A percentile compares a stretch with the other conserved stretches of the same genome.
Evolutionary conservation across 2,113 vertebrate species (phyloP).

Genomic region (Poeciliopsis occidentalis): DNA sequence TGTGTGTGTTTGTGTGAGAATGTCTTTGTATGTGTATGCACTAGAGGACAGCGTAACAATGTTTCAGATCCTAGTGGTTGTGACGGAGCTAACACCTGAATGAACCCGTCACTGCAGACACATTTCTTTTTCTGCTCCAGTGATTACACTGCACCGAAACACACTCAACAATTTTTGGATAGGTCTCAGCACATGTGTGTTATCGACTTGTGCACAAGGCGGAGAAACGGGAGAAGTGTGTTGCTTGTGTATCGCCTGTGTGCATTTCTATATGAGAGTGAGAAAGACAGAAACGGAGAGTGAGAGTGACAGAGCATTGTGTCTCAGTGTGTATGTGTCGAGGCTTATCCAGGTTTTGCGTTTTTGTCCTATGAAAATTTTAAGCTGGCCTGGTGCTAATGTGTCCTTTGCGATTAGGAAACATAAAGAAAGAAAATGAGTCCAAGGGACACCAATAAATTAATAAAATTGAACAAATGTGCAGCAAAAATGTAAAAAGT

Average conservation of each 20-base stretch:
- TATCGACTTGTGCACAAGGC: neutral
- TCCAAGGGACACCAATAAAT: constrained; percentile 18
- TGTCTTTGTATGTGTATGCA: constrained; percentile 42
- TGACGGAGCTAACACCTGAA: constrained; percentile 76
- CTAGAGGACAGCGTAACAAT: constrained; percentile 68
- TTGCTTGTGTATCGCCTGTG: constrained; percentile 37
- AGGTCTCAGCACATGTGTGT: constrained; percentile 38
- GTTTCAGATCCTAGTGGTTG: constrained; percentile 67
- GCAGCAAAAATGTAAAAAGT: neutral
- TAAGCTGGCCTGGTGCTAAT: constrained; percentile 41
- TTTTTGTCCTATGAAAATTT: constrained; percentile 48
- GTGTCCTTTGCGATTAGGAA: constrained; percentile 57
- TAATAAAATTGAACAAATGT: neutral
- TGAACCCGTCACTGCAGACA: constrained; percentile 79
- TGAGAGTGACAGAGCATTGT: constrained; percentile 50
- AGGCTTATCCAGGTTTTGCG: constrained; percentile 33
- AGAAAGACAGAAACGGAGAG: constrained; percentile 52
- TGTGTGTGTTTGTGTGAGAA: constrained; percentile 25
- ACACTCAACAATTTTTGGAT: constrained; percentile 54
- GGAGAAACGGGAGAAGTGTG: constrained; percentile 20
- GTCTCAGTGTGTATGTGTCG: constrained; percentile 47
- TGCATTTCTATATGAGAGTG: constrained; percentile 41
- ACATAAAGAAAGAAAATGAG: constrained; percentile 20
- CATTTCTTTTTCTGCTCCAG: constrained; percentile 79
- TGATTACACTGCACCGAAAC: constrained; percentile 71